Conservation (phyloP, 2,113 vertebrate genomes). For the Heteronetta atricapilla region DNA sequence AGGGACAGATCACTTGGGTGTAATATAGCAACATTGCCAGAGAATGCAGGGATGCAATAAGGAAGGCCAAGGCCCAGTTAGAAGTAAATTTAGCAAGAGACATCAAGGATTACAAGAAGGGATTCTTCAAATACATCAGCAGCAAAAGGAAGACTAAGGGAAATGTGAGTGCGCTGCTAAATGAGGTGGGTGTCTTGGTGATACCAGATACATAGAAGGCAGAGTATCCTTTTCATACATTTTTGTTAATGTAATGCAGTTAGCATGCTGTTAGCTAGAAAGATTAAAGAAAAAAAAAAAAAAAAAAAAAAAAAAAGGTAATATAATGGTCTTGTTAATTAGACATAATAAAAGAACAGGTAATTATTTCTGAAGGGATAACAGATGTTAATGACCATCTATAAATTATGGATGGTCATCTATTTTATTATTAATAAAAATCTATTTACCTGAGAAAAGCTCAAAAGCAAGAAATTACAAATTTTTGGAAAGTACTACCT, state of each 20-base stretch:
- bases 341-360: background rate
- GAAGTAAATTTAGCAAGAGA: no score
- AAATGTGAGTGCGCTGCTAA: no score
- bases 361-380: background rate
- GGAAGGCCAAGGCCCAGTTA: no score
- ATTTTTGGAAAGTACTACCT: background rate
- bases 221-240: background rate
- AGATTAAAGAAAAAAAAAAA: background rate
- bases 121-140: no score
- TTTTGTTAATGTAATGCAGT: background rate
- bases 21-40: no score
- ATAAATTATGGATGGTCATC: no score
- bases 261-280: background rate
- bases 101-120: no score
- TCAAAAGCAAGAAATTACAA: background rate
- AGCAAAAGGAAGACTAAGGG: no score
- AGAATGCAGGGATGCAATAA: no score
- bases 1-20: no score
- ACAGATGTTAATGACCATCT: background rate
- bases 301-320: background rate
- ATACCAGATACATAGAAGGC: no score
- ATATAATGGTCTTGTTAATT: background rate
- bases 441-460: background rate
- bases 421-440: conserved; percentile 13
- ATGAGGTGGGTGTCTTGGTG: no score